These are phyloP conservation scores for Galbula dea DNA, from an alignment of 2,113 vertebrate genomes.

Conservation along the genomic window DNA sequence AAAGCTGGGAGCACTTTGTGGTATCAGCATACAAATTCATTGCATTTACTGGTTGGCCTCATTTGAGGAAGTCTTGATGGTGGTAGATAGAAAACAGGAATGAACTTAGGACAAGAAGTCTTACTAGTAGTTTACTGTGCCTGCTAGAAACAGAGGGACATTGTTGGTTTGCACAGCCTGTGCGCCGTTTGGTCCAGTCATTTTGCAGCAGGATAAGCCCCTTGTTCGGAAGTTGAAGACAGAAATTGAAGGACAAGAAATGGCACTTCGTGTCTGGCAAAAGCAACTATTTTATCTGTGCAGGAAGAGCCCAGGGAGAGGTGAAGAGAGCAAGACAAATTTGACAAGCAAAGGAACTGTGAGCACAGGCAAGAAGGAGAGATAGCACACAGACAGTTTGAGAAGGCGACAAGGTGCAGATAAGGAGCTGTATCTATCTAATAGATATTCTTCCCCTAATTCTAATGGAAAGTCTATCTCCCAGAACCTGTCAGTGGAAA, in stretches of 20 bases:
- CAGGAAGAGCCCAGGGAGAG: conserved; percentile 30
- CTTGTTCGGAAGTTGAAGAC: background rate
- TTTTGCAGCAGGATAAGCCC: background rate
- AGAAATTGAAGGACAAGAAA: conserved; percentile 25
- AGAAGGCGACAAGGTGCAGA: conserved; percentile 4
- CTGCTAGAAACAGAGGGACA: background rate
- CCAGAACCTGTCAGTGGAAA: conserved; percentile 36
- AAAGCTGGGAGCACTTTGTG: background rate
- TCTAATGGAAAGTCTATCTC: conserved; percentile 53
- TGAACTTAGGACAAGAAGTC: background rate
- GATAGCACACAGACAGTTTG: conserved; percentile 3
- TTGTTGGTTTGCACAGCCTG: background rate
- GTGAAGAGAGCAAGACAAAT: conserved; percentile 42
- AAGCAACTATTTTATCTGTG: conserved; percentile 31
- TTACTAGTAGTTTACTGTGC: background rate
- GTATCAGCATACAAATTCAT: background rate
- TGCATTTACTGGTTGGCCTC: background rate
- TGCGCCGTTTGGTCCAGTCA: background rate
- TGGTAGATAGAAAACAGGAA: background rate
- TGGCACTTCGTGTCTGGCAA: background rate
- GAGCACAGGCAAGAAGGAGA: conserved; percentile 8
- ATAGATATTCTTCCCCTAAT: conserved; percentile 41
- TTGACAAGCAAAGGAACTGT: background rate
- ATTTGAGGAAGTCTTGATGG: background rate
- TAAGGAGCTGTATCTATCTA: conserved; percentile 44